phyloP scores from a whole-genome alignment of 2,888 invertebrate genomes.

The Cremastobaeus sp. region DNA sequence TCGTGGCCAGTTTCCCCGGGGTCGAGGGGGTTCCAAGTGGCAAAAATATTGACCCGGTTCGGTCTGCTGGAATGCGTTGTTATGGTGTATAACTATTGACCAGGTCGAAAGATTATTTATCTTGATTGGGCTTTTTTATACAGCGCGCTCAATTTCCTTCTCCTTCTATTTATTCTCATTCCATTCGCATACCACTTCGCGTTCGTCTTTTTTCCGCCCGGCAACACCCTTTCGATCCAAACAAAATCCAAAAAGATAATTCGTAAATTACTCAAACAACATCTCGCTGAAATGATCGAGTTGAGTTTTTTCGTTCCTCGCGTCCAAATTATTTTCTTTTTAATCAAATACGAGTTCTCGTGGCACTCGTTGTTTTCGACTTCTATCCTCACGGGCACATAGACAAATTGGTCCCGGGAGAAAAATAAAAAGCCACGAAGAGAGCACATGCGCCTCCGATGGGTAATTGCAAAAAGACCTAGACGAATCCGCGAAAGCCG shows the following conservation, averaged over 20 bases:
- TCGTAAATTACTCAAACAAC: slow-evolving; percentile 61
- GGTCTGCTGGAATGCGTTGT: slow-evolving; percentile 54
- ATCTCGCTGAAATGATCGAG: slow-evolving; percentile 56
- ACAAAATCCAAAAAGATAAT: slow-evolving; percentile 57
- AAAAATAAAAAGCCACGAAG: no score
- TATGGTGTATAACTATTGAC: slow-evolving; percentile 61
- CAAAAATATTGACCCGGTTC: slow-evolving; percentile 48
- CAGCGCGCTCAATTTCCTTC: slow-evolving; percentile 56
- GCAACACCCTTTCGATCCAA: slow-evolving; percentile 59
- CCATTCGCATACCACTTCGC: slow-evolving; percentile 47
- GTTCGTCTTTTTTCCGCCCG: slow-evolving; percentile 42
- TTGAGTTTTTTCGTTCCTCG: slow-evolving; percentile 43
- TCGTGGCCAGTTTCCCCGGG: slow-evolving; percentile 50
- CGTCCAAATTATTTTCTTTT: slow-evolving; percentile 54
- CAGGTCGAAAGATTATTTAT: slow-evolving; percentile 62
- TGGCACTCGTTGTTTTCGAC: slow-evolving; percentile 1
- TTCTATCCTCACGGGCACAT: background rate
- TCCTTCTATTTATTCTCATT: slow-evolving; percentile 46
- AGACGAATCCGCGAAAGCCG: no score
- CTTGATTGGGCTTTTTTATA: slow-evolving; percentile 59
- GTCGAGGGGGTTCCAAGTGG: slow-evolving; percentile 46
- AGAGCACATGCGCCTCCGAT: no score
- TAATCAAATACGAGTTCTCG: slow-evolving; percentile 45
- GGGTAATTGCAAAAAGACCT: no score
- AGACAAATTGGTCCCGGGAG: no score